Conservation (phyloP, 2,113 vertebrate species). For the Empidonax alnorum region DNA sequence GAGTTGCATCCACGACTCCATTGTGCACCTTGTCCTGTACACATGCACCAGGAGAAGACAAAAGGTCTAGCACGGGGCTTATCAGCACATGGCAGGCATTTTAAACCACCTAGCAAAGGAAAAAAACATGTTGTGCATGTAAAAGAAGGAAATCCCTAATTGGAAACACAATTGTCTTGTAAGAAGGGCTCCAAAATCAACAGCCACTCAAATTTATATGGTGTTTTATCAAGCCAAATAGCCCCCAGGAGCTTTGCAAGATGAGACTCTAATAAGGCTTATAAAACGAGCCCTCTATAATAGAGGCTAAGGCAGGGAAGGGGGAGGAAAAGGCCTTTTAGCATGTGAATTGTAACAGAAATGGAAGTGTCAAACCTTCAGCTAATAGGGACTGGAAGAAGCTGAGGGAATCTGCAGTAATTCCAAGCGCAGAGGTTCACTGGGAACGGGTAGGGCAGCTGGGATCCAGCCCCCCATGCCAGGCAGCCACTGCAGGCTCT, state of each 20-base stretch:
- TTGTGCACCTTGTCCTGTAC: neutral
- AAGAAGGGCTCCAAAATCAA: constrained; percentile 52
- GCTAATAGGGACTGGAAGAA: neutral
- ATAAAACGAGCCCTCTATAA: constrained; percentile 15
- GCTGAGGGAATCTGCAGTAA: neutral
- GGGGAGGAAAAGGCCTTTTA: neutral
- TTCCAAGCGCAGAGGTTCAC: neutral
- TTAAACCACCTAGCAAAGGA: constrained; percentile 24
- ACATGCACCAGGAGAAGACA: neutral
- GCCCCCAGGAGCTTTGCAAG: constrained; percentile 23
- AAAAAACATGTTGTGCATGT: neutral
- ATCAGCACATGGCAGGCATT: constrained; percentile 49
- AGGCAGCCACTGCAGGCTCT: neutral
- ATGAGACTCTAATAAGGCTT: constrained; percentile 33
- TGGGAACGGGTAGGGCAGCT: neutral
- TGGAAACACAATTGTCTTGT: neutral
- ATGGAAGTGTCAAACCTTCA: neutral
- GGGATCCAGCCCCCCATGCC: neutral
- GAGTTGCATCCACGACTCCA: neutral
- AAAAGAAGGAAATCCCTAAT: constrained; percentile 52
- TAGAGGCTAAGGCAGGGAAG: neutral
- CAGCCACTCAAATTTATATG: constrained; percentile 51
- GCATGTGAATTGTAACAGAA: neutral
- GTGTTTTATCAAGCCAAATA: constrained; percentile 57
- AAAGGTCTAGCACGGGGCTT: constrained; percentile 28